A percentile compares a stretch with the other conserved stretches of the same genome.
Evolutionary conservation across 1,140 invertebrate genomes (phyloP).

Genomic region (Drosophila melanica): DNA sequence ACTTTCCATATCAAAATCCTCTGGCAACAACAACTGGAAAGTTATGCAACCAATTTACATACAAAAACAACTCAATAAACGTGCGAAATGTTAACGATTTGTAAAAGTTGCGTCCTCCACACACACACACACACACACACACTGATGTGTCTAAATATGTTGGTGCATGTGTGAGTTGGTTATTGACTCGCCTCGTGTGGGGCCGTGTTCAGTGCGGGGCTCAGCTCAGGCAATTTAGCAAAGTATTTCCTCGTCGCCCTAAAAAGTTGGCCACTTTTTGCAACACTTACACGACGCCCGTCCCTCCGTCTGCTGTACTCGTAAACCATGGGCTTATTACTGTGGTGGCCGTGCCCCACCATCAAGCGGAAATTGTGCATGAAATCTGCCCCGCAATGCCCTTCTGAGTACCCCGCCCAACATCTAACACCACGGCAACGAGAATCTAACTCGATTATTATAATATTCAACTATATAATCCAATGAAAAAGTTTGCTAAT

Average conservation of each 20-base stretch:
- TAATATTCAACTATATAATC: constrained; percentile 80
- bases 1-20: constrained; percentile 60
- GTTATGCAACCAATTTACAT: constrained; percentile 82
- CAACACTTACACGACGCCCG: constrained; percentile 42
- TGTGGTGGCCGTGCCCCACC: constrained; percentile 52
- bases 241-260: constrained; percentile 76
- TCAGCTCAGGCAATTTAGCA: constrained; percentile 74
- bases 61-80: constrained; percentile 83
- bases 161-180: constrained; percentile 40
- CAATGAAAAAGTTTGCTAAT: constrained; percentile 78
- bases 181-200: constrained; percentile 55
- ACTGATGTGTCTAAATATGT: background rate
- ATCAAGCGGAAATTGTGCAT: constrained; percentile 78
- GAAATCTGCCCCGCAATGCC: constrained; percentile 51
- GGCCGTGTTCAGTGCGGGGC: background rate
- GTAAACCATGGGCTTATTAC: constrained; percentile 78
- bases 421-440: constrained; percentile 45
- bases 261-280: constrained; percentile 79
- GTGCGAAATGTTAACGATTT: constrained; percentile 82
- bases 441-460: constrained; percentile 78
- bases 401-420: background rate
- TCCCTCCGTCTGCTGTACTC: constrained; percentile 14
- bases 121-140: constrained; percentile 14
- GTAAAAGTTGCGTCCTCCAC: constrained; percentile 67
- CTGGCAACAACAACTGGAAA: constrained; percentile 45